phyloP scores from a whole-genome alignment of 2,888 invertebrate species.

The Lampropteryx suffumata region DNA sequence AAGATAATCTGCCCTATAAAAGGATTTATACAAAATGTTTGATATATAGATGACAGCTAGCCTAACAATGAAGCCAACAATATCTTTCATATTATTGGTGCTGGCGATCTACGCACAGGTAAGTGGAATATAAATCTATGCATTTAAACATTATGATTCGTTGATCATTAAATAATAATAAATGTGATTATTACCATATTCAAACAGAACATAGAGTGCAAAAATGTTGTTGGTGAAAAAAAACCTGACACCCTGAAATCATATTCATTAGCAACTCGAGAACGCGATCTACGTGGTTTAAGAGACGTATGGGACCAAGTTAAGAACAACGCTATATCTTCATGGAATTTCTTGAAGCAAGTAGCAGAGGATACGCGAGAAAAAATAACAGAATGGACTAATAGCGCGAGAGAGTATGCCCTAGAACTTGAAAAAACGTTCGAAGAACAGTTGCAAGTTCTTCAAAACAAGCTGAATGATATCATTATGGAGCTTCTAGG shows the following conservation, averaged over 20 bases:
- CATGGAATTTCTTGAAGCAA: conserved; percentile 48
- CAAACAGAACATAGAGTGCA: conserved; percentile 22
- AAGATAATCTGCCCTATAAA: conserved; percentile 29
- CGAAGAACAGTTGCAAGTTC: conserved; percentile 35
- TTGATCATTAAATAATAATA: too few relatives aligned
- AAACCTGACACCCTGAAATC: conserved; percentile 4
- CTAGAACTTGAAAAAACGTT: conserved; percentile 35
- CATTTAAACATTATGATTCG: too few relatives aligned
- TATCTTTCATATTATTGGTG: conserved; percentile 14
- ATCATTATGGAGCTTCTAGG: conserved; percentile 39
- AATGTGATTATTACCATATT: too few relatives aligned
- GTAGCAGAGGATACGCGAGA: conserved; percentile 43
- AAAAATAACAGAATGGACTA: conserved; percentile 41
- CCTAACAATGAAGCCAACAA: conserved; percentile 29
- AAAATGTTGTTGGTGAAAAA: conserved; percentile 8
- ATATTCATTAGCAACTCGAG: conserved; percentile 19
- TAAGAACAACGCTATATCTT: conserved; percentile 41
- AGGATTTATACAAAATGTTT: conserved; percentile 17
- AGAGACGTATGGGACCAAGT: conserved; percentile 46
- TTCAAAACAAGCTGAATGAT: conserved; percentile 38
- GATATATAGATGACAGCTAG: conserved; percentile 15
- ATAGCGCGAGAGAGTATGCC: conserved; percentile 43
- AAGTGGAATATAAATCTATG: conserved; percentile 1
- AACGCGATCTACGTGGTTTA: conserved; percentile 27
- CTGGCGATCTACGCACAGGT: conserved; percentile 24